Evolutionary conservation across 1,140 invertebrate species (phyloP), one percentile per base, ranked within the genome.

Genomic region (Scaptomyza montana): DNA sequence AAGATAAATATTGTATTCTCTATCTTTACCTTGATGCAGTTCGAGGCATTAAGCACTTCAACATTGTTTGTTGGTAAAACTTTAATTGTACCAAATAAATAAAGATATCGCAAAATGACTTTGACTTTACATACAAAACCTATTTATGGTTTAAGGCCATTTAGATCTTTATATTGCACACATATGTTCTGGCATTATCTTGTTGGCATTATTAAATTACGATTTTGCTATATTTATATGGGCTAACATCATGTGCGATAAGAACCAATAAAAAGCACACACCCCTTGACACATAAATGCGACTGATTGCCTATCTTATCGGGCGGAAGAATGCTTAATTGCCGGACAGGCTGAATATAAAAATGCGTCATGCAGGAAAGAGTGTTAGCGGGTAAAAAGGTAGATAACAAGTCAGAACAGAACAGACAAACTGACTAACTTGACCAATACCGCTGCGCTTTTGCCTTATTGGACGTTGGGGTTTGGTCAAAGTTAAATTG

Each of bases 211-310:
- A 87, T 87, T 87, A 73, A 82, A 82, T 87, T 87, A 87, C 78
- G 68, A 36, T 59, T 56, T 72, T 89, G 13, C 72, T 87, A 87
- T 89, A 79, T 87, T 79, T 89, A 82, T 82, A 68, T 73, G 51
- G 72, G 82, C 82, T 87, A 86, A 80, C 82, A 61, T 66, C 69
- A 74, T 54, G 47, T 36, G 19, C 39, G 76, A 78, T 78, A 78
- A 62, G 56, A 46, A 46, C 16, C 9, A 33, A 25, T 16, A 36
- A 13, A 41, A 39, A 50, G 45, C 55, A 50, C 65, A 61, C 59
- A 5, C 55, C 16, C n/a, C 51, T 50, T 33, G 3, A 21, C 33
- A 33, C 9, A 45, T 46, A 45, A 33, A 28, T 46, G 49, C 36
- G 13, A 19, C 43, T 63, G 21, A 9, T 13, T 12, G 45, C 16